These are phyloP conservation scores for Diorhabda sublineata DNA, from an alignment of 1,140 invertebrate species.

Conservation along the genomic window DNA sequence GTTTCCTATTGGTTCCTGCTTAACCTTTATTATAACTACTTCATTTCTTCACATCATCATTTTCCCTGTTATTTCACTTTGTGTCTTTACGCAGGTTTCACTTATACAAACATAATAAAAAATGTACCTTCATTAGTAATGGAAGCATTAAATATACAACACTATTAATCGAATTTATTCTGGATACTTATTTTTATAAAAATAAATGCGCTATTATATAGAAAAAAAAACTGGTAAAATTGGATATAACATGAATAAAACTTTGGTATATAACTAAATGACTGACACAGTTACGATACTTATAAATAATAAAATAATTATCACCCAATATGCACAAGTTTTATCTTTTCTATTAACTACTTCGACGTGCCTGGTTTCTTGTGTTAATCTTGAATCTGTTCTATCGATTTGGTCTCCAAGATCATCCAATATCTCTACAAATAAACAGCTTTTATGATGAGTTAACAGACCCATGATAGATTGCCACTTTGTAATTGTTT, in stretches of 20 bases:
- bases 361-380: conserved; percentile 62
- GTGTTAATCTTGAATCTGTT: conserved; percentile 61
- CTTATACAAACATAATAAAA: too few relatives aligned
- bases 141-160: too few relatives aligned
- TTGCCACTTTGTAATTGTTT: neutral
- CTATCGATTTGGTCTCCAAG: conserved; percentile 69
- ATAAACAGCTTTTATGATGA: conserved; percentile 21
- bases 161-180: too few relatives aligned
- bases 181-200: neutral
- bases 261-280: conserved; percentile 1
- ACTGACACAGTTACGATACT: conserved; percentile 46
- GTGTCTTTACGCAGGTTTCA: too few relatives aligned
- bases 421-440: conserved; percentile 75
- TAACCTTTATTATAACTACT: too few relatives aligned
- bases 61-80: too few relatives aligned
- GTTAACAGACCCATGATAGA: neutral
- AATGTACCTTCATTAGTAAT: too few relatives aligned
- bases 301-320: conserved; percentile 62
- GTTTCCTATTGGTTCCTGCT: too few relatives aligned
- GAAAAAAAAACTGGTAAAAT: neutral
- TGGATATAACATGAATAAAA: neutral
- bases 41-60: too few relatives aligned
- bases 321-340: conserved; percentile 68
- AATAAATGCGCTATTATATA: conserved; percentile 4
- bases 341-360: conserved; percentile 64